Evolutionary conservation across 1,140 invertebrate species (phyloP), one percentile per base, ranked within the genome.

Genomic region (Drosophila kepulauana): DNA sequence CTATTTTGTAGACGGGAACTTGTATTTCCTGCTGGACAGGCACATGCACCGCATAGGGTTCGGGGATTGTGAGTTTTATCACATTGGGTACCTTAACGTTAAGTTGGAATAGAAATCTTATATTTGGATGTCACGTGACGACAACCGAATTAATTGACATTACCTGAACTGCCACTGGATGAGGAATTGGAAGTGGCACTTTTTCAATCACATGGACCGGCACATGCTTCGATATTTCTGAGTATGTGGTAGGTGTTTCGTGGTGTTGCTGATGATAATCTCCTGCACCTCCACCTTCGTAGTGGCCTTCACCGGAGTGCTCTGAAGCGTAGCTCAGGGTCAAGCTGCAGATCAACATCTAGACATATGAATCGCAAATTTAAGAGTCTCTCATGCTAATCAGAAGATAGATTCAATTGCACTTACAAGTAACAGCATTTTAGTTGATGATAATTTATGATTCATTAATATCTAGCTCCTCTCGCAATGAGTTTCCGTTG

Each of bases 171-270:
- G 95, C 95, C 8, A 96, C 94, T 1, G 96, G 96, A 88, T 96
- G 96, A 0, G 96, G 96, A 59, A 96, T 95, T 7, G 95, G 95
- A 41, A 96, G 94, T 1, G 95, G 95, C 56, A 96, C 95, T 92
- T 96, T 96, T 89, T 96, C 96, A 67, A 96, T 94, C 75, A 96
- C 95, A 8, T 95, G 95, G 43, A 96, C 94, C 15, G 95, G 95
- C 62, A 96, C 95, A 0, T 95, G 94, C 81, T 96, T 96, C 1
- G 95, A 94, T 87, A 94, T 94, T 79, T 95, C 95, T 13, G 94
- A 93, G 76, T 95, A 94, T 5, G 95, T 94, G 33, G 93, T 93
- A 13, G 93, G 91, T 15, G 92, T 91, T 54, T 93, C 77, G 63
- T 67, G 92, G 75, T 78, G 92, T 79, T 80, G 75, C 20, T 77